Evolutionary conservation across 2,888 invertebrate species (phyloP), one percentile per base, ranked within the genome.

Genomic region (Leptinotarsa rubiginosa): DNA sequence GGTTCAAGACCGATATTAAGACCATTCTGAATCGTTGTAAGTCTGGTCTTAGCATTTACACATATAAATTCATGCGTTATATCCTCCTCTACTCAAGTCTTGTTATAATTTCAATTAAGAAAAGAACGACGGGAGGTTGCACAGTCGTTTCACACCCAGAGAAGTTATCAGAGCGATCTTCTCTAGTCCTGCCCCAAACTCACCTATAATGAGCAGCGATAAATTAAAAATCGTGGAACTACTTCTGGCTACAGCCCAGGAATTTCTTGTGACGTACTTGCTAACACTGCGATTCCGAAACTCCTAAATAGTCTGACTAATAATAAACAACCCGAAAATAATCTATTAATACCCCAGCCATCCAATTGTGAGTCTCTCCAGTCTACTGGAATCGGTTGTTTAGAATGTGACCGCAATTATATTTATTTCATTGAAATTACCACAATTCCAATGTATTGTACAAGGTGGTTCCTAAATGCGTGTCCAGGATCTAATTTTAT

Each of bases 231-330:
- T 18, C 22, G 20, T 65, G 12, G 47, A 56, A 72, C 65, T 62
- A 62, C 62, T 49, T 20, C 52, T 72, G 72, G 72, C 72, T n/a
- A 16, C 15, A 22, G 54, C 47, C 62, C 72, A 72, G 72, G 67
- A 72, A 72, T 72, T 50, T 72, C 67, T 47, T 59, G 65, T 72
- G 72, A 72, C 72, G 72, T 67, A 22, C 25, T 62, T 62, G 66
- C 59, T 22, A 72, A 67, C 12, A 49, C 66, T 66, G 59, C 49
- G 67, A 56, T 66, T 66, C 56, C 66, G 31, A 67, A 67, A 59
- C 72, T 66, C 56, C 66, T 25, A 67, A 67, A 59, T 67, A 62
- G 47, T 67, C 67, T 67, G 49, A 54, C 59, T 72, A 72, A 72
- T 72, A 72, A 67, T 72, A 72, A 62, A 62, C 62, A 31, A n/a